Evolutionary conservation across 2,113 vertebrate genomes (phyloP).

Genomic region (Platichthys flesus): DNA sequence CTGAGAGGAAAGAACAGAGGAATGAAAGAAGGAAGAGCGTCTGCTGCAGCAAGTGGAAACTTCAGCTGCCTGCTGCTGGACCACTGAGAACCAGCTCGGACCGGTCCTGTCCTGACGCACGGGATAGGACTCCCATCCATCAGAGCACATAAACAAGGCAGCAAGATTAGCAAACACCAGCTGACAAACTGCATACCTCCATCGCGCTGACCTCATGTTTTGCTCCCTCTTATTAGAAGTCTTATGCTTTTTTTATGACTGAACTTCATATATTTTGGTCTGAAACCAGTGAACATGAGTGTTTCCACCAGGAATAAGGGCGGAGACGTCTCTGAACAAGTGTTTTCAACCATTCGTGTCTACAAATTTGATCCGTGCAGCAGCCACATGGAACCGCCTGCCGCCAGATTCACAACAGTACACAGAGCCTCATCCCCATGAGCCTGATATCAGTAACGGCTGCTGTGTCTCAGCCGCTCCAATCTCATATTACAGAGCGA

Average conservation of each 20-base stretch:
- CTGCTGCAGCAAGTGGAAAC: constrained; percentile 62
- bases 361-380: neutral
- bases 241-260: too few relatives aligned
- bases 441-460: neutral
- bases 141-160: constrained; percentile 19
- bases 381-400: neutral
- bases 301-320: neutral
- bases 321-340: neutral
- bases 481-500: constrained; percentile 32
- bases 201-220: constrained; percentile 15
- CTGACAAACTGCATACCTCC: constrained; percentile 41
- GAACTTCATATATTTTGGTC: neutral
- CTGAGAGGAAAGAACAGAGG: constrained; percentile 51
- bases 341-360: neutral
- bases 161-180: constrained; percentile 52
- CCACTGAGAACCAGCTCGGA: constrained; percentile 61
- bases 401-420: neutral
- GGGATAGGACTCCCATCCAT: constrained; percentile 36
- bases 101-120: constrained; percentile 45
- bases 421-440: constrained; percentile 10
- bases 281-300: neutral
- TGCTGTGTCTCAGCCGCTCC: neutral
- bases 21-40: constrained; percentile 67
- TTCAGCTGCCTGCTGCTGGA: constrained; percentile 24
- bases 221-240: neutral